Base-by-base conservation (phyloP, 2,888 invertebrate species). In the Elaeidobius kamerunicus region DNA sequence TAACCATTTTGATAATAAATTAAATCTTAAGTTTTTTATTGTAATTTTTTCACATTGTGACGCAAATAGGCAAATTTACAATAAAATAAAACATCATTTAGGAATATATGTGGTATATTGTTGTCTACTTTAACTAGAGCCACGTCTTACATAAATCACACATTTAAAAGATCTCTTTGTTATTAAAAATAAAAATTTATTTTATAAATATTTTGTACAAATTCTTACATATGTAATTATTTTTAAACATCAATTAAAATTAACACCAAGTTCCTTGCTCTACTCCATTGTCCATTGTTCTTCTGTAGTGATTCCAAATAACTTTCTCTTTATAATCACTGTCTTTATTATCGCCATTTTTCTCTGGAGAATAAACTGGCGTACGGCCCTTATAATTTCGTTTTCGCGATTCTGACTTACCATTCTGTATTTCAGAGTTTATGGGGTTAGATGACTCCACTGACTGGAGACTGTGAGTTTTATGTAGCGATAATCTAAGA, bases 401-500 rank as follows among this genome's bases (percentile, higher is more conserved):
- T 66, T 85, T 85, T 47, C 78, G 77, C 0, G 83, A 80, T 2
- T 62, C 64, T 14, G 60, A 58, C 43, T 66, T 66, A 4, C 61
- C 63, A 18, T 57, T 58, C 1, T 67, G 61, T 1, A 67, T 61
- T 1, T 65, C 58, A 1, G 70, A 65, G 15, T 32, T 42, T 14
- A 12, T n/a, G 0, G 73, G 72, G n/a, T 34, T 44, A 36, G 55
- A 46, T 1, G 75, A 73, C 58, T 78, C 79, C 1, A 89, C 80
- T 0, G 88, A 88, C 66, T 89, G 89, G 41, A 89, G 79, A 70
- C 90, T 91, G 57, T 87, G 83, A 0, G 91, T 88, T 62, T 90
- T 82, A 67, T 91, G 91, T 42, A 92, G 73, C 0, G 91, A 91
- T 32, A 92, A 73, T 7, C 91, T 78, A 41, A 91, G 71, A 0